Base-by-base conservation (phyloP, 2,113 vertebrate genomes). In the Rhagologus leucostigma region DNA sequence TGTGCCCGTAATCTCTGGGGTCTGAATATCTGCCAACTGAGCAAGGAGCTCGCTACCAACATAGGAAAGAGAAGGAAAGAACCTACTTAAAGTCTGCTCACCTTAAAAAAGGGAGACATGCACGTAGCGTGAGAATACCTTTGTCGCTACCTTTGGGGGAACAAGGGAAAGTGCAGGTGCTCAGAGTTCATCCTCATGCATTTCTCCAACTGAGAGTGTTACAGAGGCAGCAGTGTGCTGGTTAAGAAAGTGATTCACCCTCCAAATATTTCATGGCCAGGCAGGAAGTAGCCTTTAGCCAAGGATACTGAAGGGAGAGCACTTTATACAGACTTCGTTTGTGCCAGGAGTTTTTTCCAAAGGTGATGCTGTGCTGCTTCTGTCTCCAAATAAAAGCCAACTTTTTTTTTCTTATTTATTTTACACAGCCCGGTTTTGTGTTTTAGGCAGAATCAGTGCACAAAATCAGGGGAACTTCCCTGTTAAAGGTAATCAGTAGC, bases 1-100 rank as follows among this genome's bases (percentile, higher is more conserved):
- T 80, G 57, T 71, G 23, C 39, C 9, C 0, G 0, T 30, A 75
- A 46, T 29, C 52, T 33, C 57, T 37, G 5, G 17, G 16, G 3
- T 55, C 35, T 80, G 41, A 79, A 60, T 2, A 1, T 44, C 37
- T 49, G 65, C 47, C 33, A 73, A 26, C 30, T 26, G 23, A 49
- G 26, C 23, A 67, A 57, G 26, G 21, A 64, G 17, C 8, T 90
- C 15, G 9, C 27, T 35, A 52, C 13, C 16, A 56, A 41, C 3
- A 16, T 0, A 49, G 29, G n/a, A 84, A 83, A 80, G 39, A 69
- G 59, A 91, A 86, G 30, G 16, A 16, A 79, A 50, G 63, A 87
- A 17, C 6, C 39, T 56, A 21, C 32, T 29, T n/a, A 74, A 80
- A 73, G 7, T 6, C n/a, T 52, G 8, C 27, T 74, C 67, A 56